Evolutionary conservation across 1,140 invertebrate genomes (phyloP).

Genomic region (Pseudomyrmex gracilis): DNA sequence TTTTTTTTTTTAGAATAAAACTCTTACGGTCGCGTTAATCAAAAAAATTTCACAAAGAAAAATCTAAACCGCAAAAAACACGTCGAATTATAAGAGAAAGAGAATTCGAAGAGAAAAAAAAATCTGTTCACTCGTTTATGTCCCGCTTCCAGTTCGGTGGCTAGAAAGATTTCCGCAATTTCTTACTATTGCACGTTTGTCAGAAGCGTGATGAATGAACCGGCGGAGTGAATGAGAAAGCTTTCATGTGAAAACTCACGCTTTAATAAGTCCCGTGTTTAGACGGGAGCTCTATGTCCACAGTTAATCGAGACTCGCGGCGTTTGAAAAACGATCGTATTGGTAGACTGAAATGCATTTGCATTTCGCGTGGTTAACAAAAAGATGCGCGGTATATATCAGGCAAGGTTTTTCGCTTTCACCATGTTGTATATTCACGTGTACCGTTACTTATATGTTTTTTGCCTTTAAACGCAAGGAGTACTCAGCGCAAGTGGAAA

Average conservation of each 20-base stretch:
- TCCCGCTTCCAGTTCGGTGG: background rate
- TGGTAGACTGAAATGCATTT: constrained; percentile 30
- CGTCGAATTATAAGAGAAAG: background rate
- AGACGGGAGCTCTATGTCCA: background rate
- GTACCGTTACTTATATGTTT: background rate
- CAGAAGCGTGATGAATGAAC: constrained; percentile 40
- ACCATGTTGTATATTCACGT: no score
- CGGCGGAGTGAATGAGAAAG: constrained; percentile 36
- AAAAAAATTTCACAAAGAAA: background rate
- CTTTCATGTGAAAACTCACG: constrained; percentile 20
- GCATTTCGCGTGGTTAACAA: constrained; percentile 5
- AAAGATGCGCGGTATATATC: constrained; percentile 6
- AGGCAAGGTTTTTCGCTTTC: background rate
- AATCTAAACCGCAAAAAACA: background rate
- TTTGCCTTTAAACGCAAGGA: background rate
- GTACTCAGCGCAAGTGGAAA: no score
- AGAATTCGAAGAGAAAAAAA: constrained; percentile 21
- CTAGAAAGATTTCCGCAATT: constrained; percentile 21
- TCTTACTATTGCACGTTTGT: constrained; percentile 10
- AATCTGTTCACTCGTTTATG: constrained; percentile 26
- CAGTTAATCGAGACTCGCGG: constrained; percentile 4
- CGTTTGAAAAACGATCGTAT: constrained; percentile 18
- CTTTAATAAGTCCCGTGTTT: constrained; percentile 37
- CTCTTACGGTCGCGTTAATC: no score
- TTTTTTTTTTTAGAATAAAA: no score